Evolutionary conservation across 2,888 invertebrate species (phyloP).

Genomic region (Drosophila paramelanica): DNA sequence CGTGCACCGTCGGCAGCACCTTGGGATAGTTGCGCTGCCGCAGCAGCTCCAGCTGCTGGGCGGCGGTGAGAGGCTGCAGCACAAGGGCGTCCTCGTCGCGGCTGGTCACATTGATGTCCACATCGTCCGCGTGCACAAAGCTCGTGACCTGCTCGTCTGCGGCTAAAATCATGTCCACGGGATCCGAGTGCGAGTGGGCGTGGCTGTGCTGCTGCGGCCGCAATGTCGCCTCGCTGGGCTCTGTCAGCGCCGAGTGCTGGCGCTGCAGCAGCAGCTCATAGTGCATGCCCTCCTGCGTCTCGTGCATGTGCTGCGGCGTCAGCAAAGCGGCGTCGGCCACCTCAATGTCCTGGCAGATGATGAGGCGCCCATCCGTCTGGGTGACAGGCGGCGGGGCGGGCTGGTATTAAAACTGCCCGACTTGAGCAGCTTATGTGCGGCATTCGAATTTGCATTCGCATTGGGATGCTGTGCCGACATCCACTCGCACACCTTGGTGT

Average conservation of each 20-base stretch:
- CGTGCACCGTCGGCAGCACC: constrained; percentile 89
- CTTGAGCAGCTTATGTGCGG: constrained; percentile 31
- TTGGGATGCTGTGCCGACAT: constrained; percentile 89
- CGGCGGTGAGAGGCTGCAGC: constrained; percentile 86
- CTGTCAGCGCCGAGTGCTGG: constrained; percentile 77
- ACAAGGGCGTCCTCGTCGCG: constrained; percentile 86
- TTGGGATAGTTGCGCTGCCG: constrained; percentile 93
- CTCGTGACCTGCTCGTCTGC: constrained; percentile 85
- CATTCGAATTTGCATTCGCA: too few relatives aligned
- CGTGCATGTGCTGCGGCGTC: constrained; percentile 82
- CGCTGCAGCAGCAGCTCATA: constrained; percentile 74
- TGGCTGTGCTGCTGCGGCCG: constrained; percentile 44
- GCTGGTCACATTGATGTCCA: constrained; percentile 90
- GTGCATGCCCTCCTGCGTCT: constrained; percentile 82
- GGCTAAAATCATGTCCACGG: constrained; percentile 87
- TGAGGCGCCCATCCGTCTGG: constrained; percentile 72
- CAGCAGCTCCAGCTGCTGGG: constrained; percentile 90
- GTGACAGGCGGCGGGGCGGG: constrained; percentile 83
- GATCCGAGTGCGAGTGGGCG: constrained; percentile 88
- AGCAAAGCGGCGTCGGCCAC: constrained; percentile 82
- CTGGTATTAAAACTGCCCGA: constrained; percentile 83
- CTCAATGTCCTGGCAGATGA: constrained; percentile 84
- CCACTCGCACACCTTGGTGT: constrained; percentile 94
- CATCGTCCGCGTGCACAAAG: constrained; percentile 85
- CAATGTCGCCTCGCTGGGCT: constrained; percentile 77